phyloP scores from a whole-genome alignment of 2,113 vertebrate genomes.

The Nothobranchius furzeri region DNA sequence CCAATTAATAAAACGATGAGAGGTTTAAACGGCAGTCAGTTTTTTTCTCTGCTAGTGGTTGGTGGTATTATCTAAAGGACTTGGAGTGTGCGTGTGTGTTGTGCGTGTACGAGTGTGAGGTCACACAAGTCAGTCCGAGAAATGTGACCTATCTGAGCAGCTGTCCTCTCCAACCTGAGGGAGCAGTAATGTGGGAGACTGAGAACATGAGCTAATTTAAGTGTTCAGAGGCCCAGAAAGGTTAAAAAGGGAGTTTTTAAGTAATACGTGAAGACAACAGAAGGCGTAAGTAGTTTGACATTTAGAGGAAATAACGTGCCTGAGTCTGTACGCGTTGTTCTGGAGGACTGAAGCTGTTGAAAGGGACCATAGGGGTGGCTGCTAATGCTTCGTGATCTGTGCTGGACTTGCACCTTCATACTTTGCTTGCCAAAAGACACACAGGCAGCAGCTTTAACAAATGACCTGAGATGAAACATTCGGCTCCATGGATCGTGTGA shows the following conservation, averaged over 20 bases:
- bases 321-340: constrained; percentile 12
- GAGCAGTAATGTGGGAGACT: constrained; percentile 23
- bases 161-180: constrained; percentile 69
- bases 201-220: constrained; percentile 31
- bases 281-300: constrained; percentile 44
- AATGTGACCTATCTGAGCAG: constrained; percentile 76
- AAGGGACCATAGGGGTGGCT: constrained; percentile 38
- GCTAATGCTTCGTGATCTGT: constrained; percentile 77
- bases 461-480: constrained; percentile 63
- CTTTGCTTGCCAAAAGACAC: constrained; percentile 50
- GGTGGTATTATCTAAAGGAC: constrained; percentile 52
- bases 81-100: neutral
- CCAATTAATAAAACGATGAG: too few species aligned
- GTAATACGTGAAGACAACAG: neutral
- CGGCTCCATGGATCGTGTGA: constrained; percentile 63
- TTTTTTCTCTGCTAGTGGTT: neutral
- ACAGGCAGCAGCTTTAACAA: constrained; percentile 38
- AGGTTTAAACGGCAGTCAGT: too few species aligned
- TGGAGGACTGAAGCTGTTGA: constrained; percentile 37
- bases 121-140: constrained; percentile 55
- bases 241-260: constrained; percentile 12
- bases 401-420: constrained; percentile 71
- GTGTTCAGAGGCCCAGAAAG: constrained; percentile 13
- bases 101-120: constrained; percentile 30
- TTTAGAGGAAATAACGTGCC: constrained; percentile 17